These are phyloP conservation scores for Anolis apletophallus DNA, from an alignment of 2,797 vertebrate species.

Conservation along the genomic window DNA sequence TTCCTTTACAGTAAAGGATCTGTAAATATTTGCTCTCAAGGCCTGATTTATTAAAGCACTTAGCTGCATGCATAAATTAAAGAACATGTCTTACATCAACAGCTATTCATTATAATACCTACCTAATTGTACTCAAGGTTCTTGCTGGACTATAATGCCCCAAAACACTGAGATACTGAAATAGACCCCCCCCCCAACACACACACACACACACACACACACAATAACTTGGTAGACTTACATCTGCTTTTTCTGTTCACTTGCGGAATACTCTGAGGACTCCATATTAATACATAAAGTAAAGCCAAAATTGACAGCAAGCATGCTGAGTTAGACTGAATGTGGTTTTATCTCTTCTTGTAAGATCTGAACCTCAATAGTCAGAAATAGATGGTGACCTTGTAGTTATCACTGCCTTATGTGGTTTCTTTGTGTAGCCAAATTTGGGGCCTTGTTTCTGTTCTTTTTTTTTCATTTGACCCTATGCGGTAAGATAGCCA, in stretches of 20 bases:
- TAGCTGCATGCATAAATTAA: slow-evolving; percentile 15
- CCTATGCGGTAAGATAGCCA: no score
- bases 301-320: no score
- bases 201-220: neutral
- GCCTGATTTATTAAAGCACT: slow-evolving; percentile 26
- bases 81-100: neutral
- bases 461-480: no score
- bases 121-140: neutral
- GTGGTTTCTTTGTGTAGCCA: no score
- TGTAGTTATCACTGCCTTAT: no score
- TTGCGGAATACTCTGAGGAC: neutral
- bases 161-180: neutral
- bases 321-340: no score
- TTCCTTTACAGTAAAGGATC: slow-evolving; percentile 3
- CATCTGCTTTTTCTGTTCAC: neutral
- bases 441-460: no score
- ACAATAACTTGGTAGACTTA: neutral
- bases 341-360: no score
- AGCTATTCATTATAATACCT: neutral
- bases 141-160: neutral
- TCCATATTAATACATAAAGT: neutral
- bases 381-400: no score
- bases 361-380: no score
- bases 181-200: neutral
- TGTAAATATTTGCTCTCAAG: slow-evolving; percentile 32